phyloP scores from a whole-genome alignment of 2,888 invertebrate genomes.

The Syrphus vitripennis region DNA sequence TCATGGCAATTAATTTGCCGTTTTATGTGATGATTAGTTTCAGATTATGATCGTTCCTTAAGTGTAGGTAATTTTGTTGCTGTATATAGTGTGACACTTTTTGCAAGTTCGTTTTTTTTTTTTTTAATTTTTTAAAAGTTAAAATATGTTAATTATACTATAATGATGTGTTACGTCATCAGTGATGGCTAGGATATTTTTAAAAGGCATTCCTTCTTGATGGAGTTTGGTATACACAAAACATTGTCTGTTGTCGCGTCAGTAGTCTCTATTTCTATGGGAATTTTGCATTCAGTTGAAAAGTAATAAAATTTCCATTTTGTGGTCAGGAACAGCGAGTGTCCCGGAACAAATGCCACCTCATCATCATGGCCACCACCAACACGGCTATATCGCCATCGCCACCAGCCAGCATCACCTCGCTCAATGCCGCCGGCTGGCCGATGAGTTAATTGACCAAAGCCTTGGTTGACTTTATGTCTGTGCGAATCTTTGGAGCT shows the following conservation, averaged over 20 bases:
- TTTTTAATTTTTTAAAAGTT: background rate
- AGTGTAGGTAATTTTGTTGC: conserved; percentile 17
- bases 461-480: conserved; percentile 28
- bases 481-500: background rate
- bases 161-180: conserved; percentile 52
- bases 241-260: background rate
- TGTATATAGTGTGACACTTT: conserved; percentile 30
- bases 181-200: conserved; percentile 25
- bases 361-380: conserved; percentile 47
- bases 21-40: conserved; percentile 68
- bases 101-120: background rate
- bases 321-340: conserved; percentile 61
- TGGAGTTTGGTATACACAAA: background rate
- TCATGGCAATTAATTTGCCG: conserved; percentile 67
- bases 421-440: background rate
- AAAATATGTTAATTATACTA: conserved; percentile 40
- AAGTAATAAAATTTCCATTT: conserved; percentile 66
- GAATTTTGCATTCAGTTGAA: conserved; percentile 32
- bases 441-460: conserved; percentile 64
- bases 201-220: background rate
- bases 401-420: background rate
- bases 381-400: background rate
- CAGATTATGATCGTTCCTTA: conserved; percentile 52
- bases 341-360: conserved; percentile 65
- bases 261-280: conserved; percentile 5